Base-by-base conservation (phyloP, 2,797 vertebrate genomes). In the Tapirus indicus region DNA sequence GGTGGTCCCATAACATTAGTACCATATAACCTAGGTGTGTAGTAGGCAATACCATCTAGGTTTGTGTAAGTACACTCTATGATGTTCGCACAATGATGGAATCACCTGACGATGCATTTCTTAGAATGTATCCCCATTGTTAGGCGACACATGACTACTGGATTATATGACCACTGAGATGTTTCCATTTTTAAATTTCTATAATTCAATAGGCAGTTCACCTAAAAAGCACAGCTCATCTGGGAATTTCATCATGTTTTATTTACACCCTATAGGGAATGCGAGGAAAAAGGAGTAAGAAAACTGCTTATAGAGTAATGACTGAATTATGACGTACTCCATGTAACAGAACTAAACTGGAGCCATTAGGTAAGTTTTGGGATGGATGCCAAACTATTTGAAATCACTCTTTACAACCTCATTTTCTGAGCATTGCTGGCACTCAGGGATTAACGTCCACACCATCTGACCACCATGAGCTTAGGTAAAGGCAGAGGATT, bases 211-310 rank as follows among this genome's bases (percentile, higher is more conserved):
- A 79, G 52, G 64, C 87, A 89, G 71, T 77, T 95, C 74, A 69
- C 62, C 90, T 85, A 52, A 96, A 96, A 97, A 96, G 80, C 52
- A 95, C 77, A 96, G n/a, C 32, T 87, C 94, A 56, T 64, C 79
- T 94, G 35, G 13, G 79, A 95, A 78, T 87, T 78, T 20, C 3
- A 44, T 49, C 64, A 60, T 89, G 89, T 96, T 97, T 97, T 94
- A 97, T 96, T 96, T 97, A 97, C 78, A 90, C 38, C 71, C 27
- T 71, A 64, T 89, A 69, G 79, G 35, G 78, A 91, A 27, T 64
- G 47, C 62, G 27, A 10, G 56, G 44, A 23, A 17, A 82, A 94
- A 85, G 35, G 58, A 94, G 38, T 58, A 92, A 88, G 47, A 68
- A 83, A 82, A 88, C 27, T 74, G 78, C 78, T 56, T 91, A 83